Evolutionary conservation across 23 tunicate species (phyloP).

Genomic region (Ascidia mentula): DNA sequence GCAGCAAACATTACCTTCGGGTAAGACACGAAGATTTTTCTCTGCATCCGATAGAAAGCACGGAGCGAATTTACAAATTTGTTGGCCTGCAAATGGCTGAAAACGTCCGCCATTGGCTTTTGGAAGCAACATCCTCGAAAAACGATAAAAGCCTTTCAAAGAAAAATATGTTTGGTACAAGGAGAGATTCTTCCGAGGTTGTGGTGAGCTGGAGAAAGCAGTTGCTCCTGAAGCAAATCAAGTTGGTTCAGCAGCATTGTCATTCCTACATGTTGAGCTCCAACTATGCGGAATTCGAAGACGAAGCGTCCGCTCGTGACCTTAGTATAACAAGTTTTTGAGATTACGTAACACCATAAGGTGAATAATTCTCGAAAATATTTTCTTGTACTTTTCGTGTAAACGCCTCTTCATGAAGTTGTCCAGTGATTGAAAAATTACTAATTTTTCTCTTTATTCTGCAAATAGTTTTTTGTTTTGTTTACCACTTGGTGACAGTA

Average conservation of each 20-base stretch:
- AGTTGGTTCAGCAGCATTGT: neutral
- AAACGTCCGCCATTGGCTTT: constrained; percentile 15
- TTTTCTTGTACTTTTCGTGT: too few species aligned
- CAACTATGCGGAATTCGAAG: neutral
- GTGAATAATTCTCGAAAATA: too few species aligned
- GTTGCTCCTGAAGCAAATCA: neutral
- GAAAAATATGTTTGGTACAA: neutral
- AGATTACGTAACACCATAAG: too few species aligned
- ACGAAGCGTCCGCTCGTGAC: neutral
- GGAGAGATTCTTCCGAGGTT: neutral
- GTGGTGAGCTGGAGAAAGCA: neutral
- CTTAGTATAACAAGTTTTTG: neutral
- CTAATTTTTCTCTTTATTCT: too few species aligned
- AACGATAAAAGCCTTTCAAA: neutral
- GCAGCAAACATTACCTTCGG: neutral
- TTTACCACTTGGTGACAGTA: too few species aligned
- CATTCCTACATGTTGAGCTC: neutral
- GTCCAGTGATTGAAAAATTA: too few species aligned
- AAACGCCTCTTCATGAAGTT: too few species aligned
- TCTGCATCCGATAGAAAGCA: neutral
- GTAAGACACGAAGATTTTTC: constrained; percentile 20
- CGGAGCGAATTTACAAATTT: constrained; percentile 5
- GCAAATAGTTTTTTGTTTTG: too few species aligned
- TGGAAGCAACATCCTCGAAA: neutral
- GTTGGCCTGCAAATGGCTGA: constrained; percentile 16